A percentile compares a stretch with the other conserved stretches of the same genome.
These are phyloP conservation scores for Tineola bisselliella DNA, from an alignment of 2,888 invertebrate species.

Conservation along the genomic window DNA sequence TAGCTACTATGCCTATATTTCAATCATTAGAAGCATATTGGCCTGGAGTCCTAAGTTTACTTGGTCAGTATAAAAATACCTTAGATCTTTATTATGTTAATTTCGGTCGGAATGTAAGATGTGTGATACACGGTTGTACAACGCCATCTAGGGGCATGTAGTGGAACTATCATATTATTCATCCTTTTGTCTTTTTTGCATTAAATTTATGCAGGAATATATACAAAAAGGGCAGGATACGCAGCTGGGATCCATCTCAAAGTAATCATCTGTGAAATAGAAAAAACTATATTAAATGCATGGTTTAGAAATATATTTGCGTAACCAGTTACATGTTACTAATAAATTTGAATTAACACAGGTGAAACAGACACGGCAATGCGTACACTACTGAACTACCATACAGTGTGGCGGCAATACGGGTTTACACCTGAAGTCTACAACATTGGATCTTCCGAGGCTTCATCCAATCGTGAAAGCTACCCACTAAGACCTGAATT, in stretches of 20 bases:
- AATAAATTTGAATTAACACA: constrained; percentile 21
- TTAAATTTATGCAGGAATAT: too few relatives aligned
- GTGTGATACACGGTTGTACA: too few relatives aligned
- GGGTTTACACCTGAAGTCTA: constrained; percentile 99
- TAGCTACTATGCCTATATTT: constrained; percentile 96
- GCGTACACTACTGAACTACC: constrained; percentile 94
- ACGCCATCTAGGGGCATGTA: too few relatives aligned
- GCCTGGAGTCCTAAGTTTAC: constrained; percentile 92
- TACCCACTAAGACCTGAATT: constrained; percentile 97
- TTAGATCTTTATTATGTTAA: background rate
- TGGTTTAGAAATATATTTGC: too few relatives aligned
- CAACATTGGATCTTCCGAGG: constrained; percentile 90
- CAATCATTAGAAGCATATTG: constrained; percentile 98
- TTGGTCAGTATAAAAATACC: constrained; percentile 68
- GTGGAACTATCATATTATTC: too few relatives aligned
- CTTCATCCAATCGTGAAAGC: constrained; percentile 82
- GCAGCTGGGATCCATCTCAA: too few relatives aligned
- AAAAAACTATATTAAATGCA: too few relatives aligned
- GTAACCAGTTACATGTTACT: too few relatives aligned
- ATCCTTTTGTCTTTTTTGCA: too few relatives aligned
- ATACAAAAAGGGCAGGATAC: too few relatives aligned
- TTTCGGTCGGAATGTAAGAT: too few relatives aligned
- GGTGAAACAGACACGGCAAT: constrained; percentile 92
- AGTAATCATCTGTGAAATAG: too few relatives aligned
- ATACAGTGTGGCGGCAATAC: constrained; percentile 96